Evolutionary conservation across 2,888 invertebrate species (phyloP).

Genomic region (Orthonychiurus folsomi): DNA sequence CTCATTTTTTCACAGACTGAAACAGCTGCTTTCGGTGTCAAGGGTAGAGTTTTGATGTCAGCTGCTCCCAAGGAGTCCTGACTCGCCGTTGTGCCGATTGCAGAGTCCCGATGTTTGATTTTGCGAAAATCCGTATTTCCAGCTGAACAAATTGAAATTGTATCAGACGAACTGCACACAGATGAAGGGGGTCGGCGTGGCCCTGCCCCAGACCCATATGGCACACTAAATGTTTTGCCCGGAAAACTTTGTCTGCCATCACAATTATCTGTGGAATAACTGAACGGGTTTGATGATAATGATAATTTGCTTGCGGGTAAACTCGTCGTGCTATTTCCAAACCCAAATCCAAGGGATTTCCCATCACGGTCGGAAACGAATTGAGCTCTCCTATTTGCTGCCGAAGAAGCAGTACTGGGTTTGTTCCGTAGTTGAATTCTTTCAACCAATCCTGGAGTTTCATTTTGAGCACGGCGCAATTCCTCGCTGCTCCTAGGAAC

Average conservation of each 20-base stretch:
- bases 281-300: too few species aligned
- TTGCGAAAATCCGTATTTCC: not conserved
- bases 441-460: not conserved
- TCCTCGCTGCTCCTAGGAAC: constrained; percentile 37
- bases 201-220: too few species aligned
- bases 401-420: not conserved
- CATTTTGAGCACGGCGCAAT: too few species aligned
- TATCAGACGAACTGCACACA: not conserved
- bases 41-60: constrained; percentile 55
- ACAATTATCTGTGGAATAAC: too few species aligned
- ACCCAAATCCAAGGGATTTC: not conserved
- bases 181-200: not conserved
- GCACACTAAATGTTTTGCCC: too few species aligned
- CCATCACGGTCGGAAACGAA: not conserved
- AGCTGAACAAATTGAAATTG: not conserved
- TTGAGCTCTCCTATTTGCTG: not conserved
- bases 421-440: not conserved
- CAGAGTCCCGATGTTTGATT: not conserved
- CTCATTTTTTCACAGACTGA: constrained; percentile 66
- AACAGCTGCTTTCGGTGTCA: constrained; percentile 65
- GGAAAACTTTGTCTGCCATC: too few species aligned
- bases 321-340: too few species aligned
- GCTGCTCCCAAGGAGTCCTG: not conserved
- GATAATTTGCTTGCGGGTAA: not conserved
- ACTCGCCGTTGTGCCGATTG: not conserved